Conservation (phyloP, 2,113 vertebrate genomes). For the Taurulus bubalis region DNA sequence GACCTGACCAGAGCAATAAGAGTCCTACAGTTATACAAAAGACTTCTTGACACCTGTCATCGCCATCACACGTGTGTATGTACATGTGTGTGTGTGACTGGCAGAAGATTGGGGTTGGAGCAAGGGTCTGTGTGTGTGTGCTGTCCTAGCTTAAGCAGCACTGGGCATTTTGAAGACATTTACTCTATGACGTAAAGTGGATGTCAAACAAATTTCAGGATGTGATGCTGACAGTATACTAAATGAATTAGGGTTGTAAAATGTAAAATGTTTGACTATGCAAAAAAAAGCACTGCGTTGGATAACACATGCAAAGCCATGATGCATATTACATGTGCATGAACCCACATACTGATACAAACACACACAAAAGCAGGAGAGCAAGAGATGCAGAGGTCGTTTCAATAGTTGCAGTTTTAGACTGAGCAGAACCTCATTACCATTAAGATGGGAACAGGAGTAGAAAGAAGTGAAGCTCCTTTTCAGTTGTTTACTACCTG, state of each 20-base stretch:
- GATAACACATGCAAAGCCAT: conserved; percentile 3
- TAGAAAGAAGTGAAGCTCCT: background rate
- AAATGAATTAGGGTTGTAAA: background rate
- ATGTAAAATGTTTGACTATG: conserved; percentile 1
- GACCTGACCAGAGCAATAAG: background rate
- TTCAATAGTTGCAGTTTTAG: conserved; percentile 3
- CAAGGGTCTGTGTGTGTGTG: background rate
- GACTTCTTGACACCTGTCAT: conserved; percentile 26
- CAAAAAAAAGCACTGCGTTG: background rate
- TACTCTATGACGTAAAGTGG: background rate
- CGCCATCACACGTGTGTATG: background rate
- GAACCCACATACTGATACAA: conserved; percentile 1
- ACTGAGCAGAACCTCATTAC: conserved; percentile 14
- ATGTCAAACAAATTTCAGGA: background rate
- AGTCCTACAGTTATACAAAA: conserved; percentile 9
- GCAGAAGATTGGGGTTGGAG: background rate
- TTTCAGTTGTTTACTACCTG: conserved; percentile 29
- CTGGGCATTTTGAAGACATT: background rate
- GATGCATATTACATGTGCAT: background rate
- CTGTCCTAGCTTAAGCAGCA: conserved; percentile 11
- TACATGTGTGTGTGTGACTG: background rate
- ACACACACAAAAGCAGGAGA: background rate
- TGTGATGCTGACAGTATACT: conserved; percentile 1
- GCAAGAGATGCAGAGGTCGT: background rate
- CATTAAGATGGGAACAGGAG: background rate